These are phyloP conservation scores for Leptinotarsa defecta DNA, from an alignment of 1,140 invertebrate species.

Conservation along the genomic window DNA sequence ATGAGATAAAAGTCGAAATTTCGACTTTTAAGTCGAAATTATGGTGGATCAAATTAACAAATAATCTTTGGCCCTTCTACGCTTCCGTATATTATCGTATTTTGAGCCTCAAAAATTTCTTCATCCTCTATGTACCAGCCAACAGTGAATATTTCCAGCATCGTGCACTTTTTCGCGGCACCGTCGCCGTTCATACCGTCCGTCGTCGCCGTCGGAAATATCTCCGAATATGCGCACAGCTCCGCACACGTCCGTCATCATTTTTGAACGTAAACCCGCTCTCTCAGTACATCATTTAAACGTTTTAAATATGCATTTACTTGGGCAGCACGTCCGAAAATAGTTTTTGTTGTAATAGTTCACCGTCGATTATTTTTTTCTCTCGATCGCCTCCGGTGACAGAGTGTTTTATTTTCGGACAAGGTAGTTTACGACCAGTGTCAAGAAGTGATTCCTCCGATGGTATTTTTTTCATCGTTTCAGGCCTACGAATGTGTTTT, in stretches of 20 bases:
- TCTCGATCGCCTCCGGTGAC: background rate
- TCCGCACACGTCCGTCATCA: conserved; percentile 7
- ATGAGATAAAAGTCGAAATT: no score
- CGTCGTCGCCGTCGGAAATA: background rate
- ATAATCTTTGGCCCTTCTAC: no score
- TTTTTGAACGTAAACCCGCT: conserved; percentile 17
- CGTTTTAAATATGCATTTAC: conserved; percentile 23
- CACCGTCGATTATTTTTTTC: background rate
- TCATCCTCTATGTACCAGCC: no score
- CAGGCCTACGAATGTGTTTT: background rate
- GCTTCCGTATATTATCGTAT: no score
- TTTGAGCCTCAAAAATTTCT: no score
- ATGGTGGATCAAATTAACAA: no score
- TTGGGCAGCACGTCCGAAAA: background rate
- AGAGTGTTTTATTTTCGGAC: conserved; percentile 1
- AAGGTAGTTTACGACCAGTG: background rate
- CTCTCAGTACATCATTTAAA: conserved; percentile 9
- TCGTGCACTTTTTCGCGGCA: no score
- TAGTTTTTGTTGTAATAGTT: conserved; percentile 7
- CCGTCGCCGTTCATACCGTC: background rate
- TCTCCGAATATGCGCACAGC: conserved; percentile 2
- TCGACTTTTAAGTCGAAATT: no score
- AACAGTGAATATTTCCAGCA: no score
- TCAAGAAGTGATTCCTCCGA: background rate
- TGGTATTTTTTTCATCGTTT: background rate